Base-by-base conservation (phyloP, 2,113 vertebrate genomes). In the Mormoops blainvillei region DNA sequence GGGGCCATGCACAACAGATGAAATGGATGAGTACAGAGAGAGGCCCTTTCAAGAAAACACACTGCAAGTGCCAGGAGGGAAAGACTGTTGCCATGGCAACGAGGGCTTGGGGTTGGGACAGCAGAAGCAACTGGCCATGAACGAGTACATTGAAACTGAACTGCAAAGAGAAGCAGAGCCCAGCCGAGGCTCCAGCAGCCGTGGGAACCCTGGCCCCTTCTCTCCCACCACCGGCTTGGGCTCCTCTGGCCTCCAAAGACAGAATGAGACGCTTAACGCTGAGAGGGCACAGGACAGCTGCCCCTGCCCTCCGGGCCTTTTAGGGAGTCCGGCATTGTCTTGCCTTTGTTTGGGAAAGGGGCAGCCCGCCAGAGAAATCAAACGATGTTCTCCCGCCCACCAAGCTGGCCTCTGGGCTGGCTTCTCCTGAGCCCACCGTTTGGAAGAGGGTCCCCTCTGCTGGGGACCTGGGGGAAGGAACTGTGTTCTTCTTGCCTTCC, bases 21-120 rank as follows among this genome's bases (percentile, higher is more conserved):
- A 67, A 96, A 80, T 20, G 52, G 89, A 91, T 98, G 97, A 97
- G 95, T 86, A 95, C 61, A n/a, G 58, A 97, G 95, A 97, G 96
- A 96, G 95, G 92, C 87, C 81, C 87, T 95, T 96, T 96, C 94
- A 94, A 95, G 85, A 97, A 97, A 97, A 85, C 0, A 26, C 86
- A 63, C 94, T 73, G 81, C 70, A 91, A 94, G 91, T 31, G 94
- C 83, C 95, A 71, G 58, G 94, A 96, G 70, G 91, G 0, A 50
- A 89, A 96, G 97, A 98, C 95, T 94, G 98, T 98, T 97, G 95
- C 98, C 97, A 97, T 98, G 98, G 98, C 89, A 95, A 98, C 96
- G 52, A 87, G 91, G 97, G 97, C 91, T 83, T 76, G 58, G 63
- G 78, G 65, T 82, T 93, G 81, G 98, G 97, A 83, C 54, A 3